Evolutionary conservation across 2,797 vertebrate genomes (phyloP), one percentile per base, ranked within the genome.

Genomic region (Vireo griseus): DNA sequence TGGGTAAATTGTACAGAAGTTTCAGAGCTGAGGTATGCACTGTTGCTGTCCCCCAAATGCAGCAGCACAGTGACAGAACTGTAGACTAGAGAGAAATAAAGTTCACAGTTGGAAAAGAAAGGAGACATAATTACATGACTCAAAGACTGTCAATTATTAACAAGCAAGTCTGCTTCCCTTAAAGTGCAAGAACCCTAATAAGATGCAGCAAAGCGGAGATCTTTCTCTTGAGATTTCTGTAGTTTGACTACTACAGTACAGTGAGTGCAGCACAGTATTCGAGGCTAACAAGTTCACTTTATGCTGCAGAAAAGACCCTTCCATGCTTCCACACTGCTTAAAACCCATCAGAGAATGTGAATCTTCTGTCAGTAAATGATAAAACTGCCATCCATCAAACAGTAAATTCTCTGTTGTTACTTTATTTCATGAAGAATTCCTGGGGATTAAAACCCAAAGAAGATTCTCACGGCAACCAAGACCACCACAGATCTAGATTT

Each of bases 381-480:
- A 90, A 88, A 90, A 80, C 58, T 68, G 79, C 83, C 69, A 95
- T 65, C 74, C 76, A 95, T 94, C 94, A 95, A 93, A 95, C 33
- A 83, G 68, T 9, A 71, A 72, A 77, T 94, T 79, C 86, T 88
- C 83, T 84, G 78, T 47, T 86, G 33, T 72, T 62, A 83, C 88
- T 65, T 54, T 65, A 90, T 72, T 90, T 81, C 90, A 83, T 50
- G 69, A 88, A 80, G 85, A 94, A 92, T 88, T 95, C 90, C 91
- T 54, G 65, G 75, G 94, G 85, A 94, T 86, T 88, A 63, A 90
- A 94, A 88, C 58, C 85, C 68, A 77, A 80, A 80, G 68, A 87
- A 91, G 65, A 85, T 87, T 91, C 84, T 77, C 45, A 74, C 5
- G 15, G 61, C 87, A 95, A 88, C 50, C n/a, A 92, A 86, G 85